A percentile compares a stretch with the other conserved stretches of the same genome.
Evolutionary conservation across 2,113 vertebrate species (phyloP).

Genomic region (Vulpes ferrilata): DNA sequence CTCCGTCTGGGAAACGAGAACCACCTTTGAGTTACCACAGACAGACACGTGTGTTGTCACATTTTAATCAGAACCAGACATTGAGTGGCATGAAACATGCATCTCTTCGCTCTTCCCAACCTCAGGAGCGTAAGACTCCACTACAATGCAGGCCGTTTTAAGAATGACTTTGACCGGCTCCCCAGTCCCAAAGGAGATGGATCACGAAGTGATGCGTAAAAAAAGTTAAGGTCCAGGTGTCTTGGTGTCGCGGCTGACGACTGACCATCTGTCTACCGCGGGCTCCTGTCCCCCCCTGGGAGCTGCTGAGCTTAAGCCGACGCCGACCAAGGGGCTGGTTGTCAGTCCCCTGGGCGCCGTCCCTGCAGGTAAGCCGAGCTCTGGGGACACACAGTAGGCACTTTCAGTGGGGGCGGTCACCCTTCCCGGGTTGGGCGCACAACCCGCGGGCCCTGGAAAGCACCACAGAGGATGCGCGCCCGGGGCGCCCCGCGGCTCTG

Average conservation of each 20-base stretch:
- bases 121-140: constrained; percentile 33
- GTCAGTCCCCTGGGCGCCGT: constrained; percentile 58
- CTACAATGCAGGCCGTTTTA: not conserved
- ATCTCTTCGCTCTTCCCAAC: not conserved
- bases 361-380: constrained; percentile 63
- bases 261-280: constrained; percentile 35
- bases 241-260: not conserved
- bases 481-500: not conserved
- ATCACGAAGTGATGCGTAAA: constrained; percentile 64
- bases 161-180: not conserved
- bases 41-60: not conserved
- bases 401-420: constrained; percentile 38
- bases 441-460: constrained; percentile 20
- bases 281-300: not conserved
- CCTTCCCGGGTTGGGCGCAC: not conserved
- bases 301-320: not conserved
- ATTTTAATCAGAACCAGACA: constrained; percentile 67
- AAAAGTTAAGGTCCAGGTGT: constrained; percentile 74
- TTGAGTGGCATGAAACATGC: constrained; percentile 53
- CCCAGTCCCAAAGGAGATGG: constrained; percentile 60
- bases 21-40: not conserved
- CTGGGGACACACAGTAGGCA: constrained; percentile 64
- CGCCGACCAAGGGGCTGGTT: constrained; percentile 35
- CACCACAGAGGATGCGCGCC: not conserved
- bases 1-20: not conserved